Conservation (phyloP, 2,888 invertebrate species). For the Nowickia ferox region DNA sequence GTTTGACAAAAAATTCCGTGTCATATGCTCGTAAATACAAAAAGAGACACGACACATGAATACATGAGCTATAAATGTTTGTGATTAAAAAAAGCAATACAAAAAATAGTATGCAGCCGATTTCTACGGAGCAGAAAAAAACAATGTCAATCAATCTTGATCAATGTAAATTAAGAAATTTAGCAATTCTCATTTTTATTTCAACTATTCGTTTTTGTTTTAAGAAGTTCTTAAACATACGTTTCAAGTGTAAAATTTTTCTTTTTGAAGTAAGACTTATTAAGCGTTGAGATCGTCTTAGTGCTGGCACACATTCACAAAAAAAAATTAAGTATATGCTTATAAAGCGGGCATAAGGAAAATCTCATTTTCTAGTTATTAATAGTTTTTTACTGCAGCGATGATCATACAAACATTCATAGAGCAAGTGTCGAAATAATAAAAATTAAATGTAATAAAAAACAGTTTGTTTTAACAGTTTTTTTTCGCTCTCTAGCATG, state of each 20-base stretch:
- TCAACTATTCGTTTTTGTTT: too few relatives aligned
- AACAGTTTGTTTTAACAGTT: slow-evolving; percentile 1
- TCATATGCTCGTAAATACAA: slow-evolving; percentile 29
- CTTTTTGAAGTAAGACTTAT: not conserved
- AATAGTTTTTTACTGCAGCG: slow-evolving; percentile 30
- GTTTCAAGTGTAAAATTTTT: too few relatives aligned
- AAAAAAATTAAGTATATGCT: slow-evolving; percentile 12
- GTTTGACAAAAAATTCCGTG: not conserved
- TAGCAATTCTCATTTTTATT: too few relatives aligned
- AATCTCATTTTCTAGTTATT: slow-evolving; percentile 21
- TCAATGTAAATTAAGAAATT: too few relatives aligned
- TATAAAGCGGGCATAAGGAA: slow-evolving; percentile 52
- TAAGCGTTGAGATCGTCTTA: not conserved
- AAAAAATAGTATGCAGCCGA: not conserved
- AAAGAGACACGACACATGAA: not conserved
- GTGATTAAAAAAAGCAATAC: not conserved
- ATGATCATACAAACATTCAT: slow-evolving; percentile 31
- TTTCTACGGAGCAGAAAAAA: not conserved
- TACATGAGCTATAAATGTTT: not conserved
- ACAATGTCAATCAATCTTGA: not conserved
- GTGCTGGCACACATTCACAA: not conserved
- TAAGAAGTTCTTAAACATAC: too few relatives aligned
- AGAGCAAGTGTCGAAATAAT: slow-evolving; percentile 54
- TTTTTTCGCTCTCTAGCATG: not conserved
- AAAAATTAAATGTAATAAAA: slow-evolving; percentile 12